Evolutionary conservation across 1,140 invertebrate genomes (phyloP).

Genomic region (Chlorops oryzae): DNA sequence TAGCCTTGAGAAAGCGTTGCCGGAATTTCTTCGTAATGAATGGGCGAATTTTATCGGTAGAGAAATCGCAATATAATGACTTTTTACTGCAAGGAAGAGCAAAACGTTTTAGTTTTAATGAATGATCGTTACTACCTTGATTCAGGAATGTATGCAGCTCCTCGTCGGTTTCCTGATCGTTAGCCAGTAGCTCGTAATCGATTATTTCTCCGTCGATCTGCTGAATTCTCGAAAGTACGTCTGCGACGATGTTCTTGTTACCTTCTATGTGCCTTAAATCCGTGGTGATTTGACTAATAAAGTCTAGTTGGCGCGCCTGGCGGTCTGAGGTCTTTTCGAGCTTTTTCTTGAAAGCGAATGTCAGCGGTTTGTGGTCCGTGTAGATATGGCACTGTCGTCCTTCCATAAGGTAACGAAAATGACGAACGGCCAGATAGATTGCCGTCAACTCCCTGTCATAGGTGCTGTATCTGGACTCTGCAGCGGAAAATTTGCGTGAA

Average conservation of each 20-base stretch:
- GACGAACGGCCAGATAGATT: conserved; percentile 26
- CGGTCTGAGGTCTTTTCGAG: conserved; percentile 26
- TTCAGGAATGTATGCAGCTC: conserved; percentile 2
- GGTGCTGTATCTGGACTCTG: conserved; percentile 16
- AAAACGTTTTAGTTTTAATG: background rate
- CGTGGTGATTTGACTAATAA: conserved; percentile 43
- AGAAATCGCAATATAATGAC: conserved; percentile 11
- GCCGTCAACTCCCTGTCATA: conserved; percentile 40
- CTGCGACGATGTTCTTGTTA: conserved; percentile 35
- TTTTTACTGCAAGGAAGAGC: background rate
- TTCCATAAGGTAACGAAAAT: conserved; percentile 33
- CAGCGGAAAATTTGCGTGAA: background rate
- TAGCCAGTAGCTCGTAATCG: background rate
- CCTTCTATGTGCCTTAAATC: conserved; percentile 42
- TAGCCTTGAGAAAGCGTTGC: conserved; percentile 1
- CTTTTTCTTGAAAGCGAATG: conserved; percentile 31
- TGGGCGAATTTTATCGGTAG: background rate
- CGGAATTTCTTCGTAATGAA: background rate
- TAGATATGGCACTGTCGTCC: conserved; percentile 37
- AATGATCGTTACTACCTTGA: conserved; percentile 1
- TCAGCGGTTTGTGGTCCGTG: conserved; percentile 47
- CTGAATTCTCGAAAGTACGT: conserved; percentile 34
- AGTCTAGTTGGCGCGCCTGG: conserved; percentile 37
- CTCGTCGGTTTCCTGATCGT: conserved; percentile 3
- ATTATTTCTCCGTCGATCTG: too few species aligned